Evolutionary conservation across 2,797 vertebrate genomes (phyloP), one percentile per base, ranked within the genome.

Genomic region (Mus caroli): DNA sequence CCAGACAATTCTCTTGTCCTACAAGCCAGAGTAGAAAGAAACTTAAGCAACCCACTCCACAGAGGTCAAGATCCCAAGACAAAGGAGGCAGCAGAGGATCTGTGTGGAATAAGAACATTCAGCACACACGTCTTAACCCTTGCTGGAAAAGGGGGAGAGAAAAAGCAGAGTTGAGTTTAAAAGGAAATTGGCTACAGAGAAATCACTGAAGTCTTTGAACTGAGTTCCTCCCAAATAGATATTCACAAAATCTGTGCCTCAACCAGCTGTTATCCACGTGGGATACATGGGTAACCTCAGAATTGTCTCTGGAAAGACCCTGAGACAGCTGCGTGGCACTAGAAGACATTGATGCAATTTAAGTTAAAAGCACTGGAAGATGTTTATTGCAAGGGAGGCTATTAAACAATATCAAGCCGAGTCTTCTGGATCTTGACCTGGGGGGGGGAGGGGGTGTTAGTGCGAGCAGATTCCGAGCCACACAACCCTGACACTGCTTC

Each of bases 391-490:
- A 56, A 83, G n/a, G 28, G 79, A 14, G 7, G 12, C 54, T 54
- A n/a, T 34, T 26, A 17, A 54, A 85, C 15, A 78, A 50, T 10
- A 24, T 93, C 20, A 73, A 13, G 22, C n/a, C 90, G 46, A 54
- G 75, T 84, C 64, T 90, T 90, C 64, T 88, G 64, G 20, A 78
- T 79, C 79, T 87, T 54, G 28, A 87, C 60, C 75, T 58, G 26
- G 54, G n/a, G n/a, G n/a, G n/a, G n/a, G n/a, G n/a, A n/a, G n/a
- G n/a, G 2, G 37, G 37, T 58, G 24, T 37, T 43, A 46, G 13
- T 80, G 12, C n/a, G n/a, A 40, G 37, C 26, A 69, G 60, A 78
- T 43, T 80, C 69, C 31, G 31, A 78, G 62, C 13, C 13, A 19
- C 0, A 22, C n/a, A 79, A 56, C 5, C 7, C 76, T 75, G 28